These are phyloP conservation scores for Drosophila quadrilineata DNA, from an alignment of 1,140 invertebrate genomes.

Conservation along the genomic window DNA sequence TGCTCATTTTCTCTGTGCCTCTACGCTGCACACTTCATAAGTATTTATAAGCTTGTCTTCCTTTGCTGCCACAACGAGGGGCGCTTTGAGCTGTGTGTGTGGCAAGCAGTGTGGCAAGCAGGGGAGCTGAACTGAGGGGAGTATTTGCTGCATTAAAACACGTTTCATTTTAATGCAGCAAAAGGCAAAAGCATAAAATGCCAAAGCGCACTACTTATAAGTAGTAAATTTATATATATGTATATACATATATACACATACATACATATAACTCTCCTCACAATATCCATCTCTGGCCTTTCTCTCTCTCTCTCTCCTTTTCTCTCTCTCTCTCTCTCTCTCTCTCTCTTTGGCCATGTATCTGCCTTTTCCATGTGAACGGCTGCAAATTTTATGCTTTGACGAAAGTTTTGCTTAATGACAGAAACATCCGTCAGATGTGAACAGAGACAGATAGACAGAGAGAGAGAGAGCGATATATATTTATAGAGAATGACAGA, in stretches of 20 bases:
- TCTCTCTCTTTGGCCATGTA: background rate
- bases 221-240: slow-evolving; percentile 46
- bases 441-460: slow-evolving; percentile 18
- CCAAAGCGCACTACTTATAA: slow-evolving; percentile 44
- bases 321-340: background rate
- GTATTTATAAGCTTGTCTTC: slow-evolving; percentile 46
- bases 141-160: slow-evolving; percentile 33
- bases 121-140: background rate
- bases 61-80: background rate
- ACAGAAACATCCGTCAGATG: slow-evolving; percentile 56
- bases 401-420: slow-evolving; percentile 62
- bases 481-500: slow-evolving; percentile 7
- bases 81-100: slow-evolving; percentile 16
- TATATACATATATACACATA: no score
- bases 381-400: slow-evolving; percentile 56
- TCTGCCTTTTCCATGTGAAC: slow-evolving; percentile 15
- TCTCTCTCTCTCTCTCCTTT: background rate
- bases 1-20: background rate
- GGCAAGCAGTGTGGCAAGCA: background rate
- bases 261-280: background rate
- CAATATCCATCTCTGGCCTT: background rate
- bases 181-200: slow-evolving; percentile 49
- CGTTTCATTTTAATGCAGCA: slow-evolving; percentile 47
- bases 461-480: background rate
- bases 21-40: slow-evolving; percentile 37